Percentiles rank a stretch among this genome's conserved stretches.
phyloP scores from a whole-genome alignment of 2,888 invertebrate species.

The Anaspis maculata region DNA sequence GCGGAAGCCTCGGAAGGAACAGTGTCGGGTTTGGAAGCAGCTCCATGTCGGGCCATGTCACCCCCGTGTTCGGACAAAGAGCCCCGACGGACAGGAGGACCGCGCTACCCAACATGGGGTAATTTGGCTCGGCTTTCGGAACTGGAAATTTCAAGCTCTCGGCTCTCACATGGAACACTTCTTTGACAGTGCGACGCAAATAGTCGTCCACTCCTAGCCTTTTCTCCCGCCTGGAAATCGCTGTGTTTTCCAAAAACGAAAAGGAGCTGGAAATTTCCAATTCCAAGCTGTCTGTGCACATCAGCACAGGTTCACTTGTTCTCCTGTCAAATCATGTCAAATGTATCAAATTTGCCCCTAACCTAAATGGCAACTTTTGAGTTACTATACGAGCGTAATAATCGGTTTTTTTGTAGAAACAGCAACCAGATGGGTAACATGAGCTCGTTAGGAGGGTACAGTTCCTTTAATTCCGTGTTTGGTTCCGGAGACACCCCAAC shows the following conservation, averaged over 20 bases:
- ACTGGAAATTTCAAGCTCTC: no score
- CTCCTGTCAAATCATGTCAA: constrained; percentile 9
- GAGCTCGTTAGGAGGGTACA: constrained; percentile 55
- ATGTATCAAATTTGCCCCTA: no score
- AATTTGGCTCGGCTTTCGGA: constrained; percentile 26
- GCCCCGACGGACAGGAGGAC: constrained; percentile 70
- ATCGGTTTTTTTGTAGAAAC: constrained; percentile 40
- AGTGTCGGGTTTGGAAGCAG: constrained; percentile 58
- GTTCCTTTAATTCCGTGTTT: constrained; percentile 73
- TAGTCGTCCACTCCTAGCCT: no score
- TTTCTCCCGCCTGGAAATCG: no score
- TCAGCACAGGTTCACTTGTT: neutral
- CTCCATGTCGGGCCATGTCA: constrained; percentile 68
- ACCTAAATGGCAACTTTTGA: constrained; percentile 12
- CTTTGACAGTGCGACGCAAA: no score
- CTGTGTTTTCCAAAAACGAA: no score
- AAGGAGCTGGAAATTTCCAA: no score
- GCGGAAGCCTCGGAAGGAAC: constrained; percentile 60
- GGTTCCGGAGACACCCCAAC: constrained; percentile 54
- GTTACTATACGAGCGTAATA: constrained; percentile 3
- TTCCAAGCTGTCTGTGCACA: neutral
- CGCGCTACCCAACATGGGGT: constrained; percentile 45
- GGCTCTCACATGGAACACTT: neutral
- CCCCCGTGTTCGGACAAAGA: constrained; percentile 73
- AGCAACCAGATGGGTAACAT: constrained; percentile 51